Percentiles rank a stretch among this genome's conserved stretches.
phyloP scores from a whole-genome alignment of 2,888 invertebrate species.

The Polietes domitor region DNA sequence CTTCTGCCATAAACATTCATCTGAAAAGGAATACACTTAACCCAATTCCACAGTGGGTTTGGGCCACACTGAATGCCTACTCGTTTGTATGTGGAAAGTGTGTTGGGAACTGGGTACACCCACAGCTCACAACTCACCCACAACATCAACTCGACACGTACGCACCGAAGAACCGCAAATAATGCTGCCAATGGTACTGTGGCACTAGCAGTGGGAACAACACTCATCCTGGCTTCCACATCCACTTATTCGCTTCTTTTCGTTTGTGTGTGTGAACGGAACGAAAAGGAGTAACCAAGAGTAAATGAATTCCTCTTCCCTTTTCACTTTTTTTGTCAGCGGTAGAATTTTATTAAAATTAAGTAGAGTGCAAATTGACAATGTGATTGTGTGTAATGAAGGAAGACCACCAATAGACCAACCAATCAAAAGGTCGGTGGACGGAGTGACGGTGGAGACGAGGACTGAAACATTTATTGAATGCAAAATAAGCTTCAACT shows the following conservation, averaged over 20 bases:
- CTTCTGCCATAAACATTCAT: neutral
- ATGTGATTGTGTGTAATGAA: slow-evolving; percentile 14
- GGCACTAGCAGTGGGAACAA: no score
- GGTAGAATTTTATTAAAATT: slow-evolving; percentile 53
- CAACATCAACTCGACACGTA: no score
- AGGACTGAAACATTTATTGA: no score
- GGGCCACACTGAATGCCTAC: neutral
- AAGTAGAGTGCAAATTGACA: slow-evolving; percentile 60
- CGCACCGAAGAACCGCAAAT: no score
- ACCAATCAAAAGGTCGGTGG: neutral
- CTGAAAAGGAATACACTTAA: neutral
- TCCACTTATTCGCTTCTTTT: neutral
- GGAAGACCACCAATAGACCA: neutral
- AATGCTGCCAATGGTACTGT: no score
- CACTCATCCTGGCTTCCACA: no score
- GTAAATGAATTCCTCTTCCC: neutral
- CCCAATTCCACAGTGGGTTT: neutral
- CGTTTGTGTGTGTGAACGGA: neutral
- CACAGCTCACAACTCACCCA: no score
- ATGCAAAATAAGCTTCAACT: no score
- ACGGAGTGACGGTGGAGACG: neutral
- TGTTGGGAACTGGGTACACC: no score
- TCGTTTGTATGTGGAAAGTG: neutral
- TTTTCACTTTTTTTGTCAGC: neutral
- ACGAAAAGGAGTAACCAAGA: slow-evolving; percentile 3